Percentiles rank a stretch among this genome's conserved stretches.
phyloP scores from a whole-genome alignment of 2,113 vertebrate genomes.

The Anser brachyrhynchus region DNA sequence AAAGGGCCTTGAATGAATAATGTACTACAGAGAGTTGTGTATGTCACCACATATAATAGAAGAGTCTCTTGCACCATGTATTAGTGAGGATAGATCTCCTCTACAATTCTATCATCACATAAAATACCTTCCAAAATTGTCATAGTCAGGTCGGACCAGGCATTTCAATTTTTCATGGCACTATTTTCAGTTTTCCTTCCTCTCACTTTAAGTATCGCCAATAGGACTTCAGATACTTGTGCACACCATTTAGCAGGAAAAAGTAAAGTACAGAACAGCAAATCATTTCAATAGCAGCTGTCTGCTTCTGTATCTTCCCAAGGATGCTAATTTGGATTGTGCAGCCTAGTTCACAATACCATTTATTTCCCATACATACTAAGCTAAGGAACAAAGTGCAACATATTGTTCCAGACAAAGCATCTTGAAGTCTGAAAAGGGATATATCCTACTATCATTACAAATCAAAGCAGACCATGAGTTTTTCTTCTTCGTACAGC shows the following conservation, averaged over 20 bases:
- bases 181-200: background rate
- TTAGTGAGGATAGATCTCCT: conserved; percentile 41
- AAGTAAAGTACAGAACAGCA: background rate
- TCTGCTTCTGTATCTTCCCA: background rate
- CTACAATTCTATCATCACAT: conserved; percentile 28
- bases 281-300: background rate
- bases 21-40: conserved; percentile 47
- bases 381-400: background rate
- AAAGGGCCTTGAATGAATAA: conserved; percentile 61
- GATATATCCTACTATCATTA: background rate
- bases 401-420: background rate
- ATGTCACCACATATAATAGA: conserved; percentile 40
- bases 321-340: background rate
- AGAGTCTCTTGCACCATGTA: conserved; percentile 17
- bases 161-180: background rate
- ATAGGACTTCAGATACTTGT: background rate
- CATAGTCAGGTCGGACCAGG: background rate
- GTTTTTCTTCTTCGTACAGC: background rate
- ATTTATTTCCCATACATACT: background rate
- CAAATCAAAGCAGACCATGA: background rate
- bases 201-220: background rate
- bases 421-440: background rate
- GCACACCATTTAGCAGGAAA: background rate
- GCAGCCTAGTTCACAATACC: background rate
- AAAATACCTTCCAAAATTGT: conserved; percentile 55